Conservation (phyloP, 2,113 vertebrate species). For the Gulo gulo region DNA sequence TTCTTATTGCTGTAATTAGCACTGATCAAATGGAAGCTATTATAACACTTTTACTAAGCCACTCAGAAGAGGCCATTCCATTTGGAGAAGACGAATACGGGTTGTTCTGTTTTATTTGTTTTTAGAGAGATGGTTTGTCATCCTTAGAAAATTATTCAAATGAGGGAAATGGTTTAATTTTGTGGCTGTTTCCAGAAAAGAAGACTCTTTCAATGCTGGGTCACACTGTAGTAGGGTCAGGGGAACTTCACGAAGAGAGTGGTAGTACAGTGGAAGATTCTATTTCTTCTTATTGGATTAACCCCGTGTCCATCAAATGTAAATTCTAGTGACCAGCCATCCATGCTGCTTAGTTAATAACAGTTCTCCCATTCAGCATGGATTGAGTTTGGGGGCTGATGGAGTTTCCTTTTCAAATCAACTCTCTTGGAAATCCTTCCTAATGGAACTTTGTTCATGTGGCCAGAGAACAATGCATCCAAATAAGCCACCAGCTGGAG, state of each 20-base stretch:
- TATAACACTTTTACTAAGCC: background rate
- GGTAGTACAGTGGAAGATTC: background rate
- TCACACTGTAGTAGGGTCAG: background rate
- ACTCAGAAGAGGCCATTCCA: background rate
- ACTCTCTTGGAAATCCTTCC: slow-evolving; percentile 67
- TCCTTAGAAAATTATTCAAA: background rate
- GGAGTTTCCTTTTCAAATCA: slow-evolving; percentile 71
- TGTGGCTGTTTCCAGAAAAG: background rate
- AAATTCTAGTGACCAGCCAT: slow-evolving; percentile 47
- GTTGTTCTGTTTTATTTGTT: background rate
- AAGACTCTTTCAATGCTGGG: background rate
- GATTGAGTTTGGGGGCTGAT: slow-evolving; percentile 34
- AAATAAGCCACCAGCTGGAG: slow-evolving; percentile 61
- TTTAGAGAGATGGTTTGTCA: background rate
- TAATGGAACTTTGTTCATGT: slow-evolving; percentile 58
- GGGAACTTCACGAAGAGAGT: background rate
- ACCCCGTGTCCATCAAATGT: background rate
- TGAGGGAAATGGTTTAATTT: background rate
- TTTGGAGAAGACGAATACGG: background rate
- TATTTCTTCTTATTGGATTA: slow-evolving; percentile 57
- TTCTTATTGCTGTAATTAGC: background rate
- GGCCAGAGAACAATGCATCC: slow-evolving; percentile 50
- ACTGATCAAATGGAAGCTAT: background rate
- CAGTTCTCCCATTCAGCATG: slow-evolving; percentile 10
- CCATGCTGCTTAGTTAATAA: slow-evolving; percentile 42